These are phyloP conservation scores for Trissolcus brochymenae DNA, from an alignment of 2,888 invertebrate genomes.

Conservation along the genomic window DNA sequence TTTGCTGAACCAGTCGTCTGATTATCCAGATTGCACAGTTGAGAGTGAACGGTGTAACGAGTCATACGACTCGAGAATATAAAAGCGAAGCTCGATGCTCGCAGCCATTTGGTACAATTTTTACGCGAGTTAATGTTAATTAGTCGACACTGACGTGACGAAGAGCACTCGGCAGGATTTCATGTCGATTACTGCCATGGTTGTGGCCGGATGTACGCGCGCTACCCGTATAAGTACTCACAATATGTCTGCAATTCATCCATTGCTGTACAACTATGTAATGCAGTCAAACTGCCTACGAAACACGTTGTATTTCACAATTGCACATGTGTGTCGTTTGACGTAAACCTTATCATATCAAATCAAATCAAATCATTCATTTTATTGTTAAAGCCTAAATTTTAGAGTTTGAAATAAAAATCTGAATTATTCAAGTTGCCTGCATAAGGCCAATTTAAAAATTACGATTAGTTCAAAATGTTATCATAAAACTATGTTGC, in stretches of 20 bases:
- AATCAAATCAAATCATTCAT: no score
- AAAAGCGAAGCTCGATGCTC: constrained; percentile 28
- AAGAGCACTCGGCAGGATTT: constrained; percentile 69
- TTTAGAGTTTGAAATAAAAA: no score
- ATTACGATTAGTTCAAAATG: no score
- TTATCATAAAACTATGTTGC: no score
- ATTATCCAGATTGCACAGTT: no score
- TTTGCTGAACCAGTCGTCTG: no score
- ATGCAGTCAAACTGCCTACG: constrained; percentile 41
- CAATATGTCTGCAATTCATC: constrained; percentile 60
- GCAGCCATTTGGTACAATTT: constrained; percentile 69
- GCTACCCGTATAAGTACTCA: constrained; percentile 57
- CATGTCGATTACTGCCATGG: constrained; percentile 69
- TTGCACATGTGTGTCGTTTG: no score
- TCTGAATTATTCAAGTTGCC: no score
- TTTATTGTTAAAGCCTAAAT: no score
- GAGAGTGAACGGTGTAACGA: constrained; percentile 44
- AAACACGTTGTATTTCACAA: constrained; percentile 39
- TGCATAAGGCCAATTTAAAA: no score
- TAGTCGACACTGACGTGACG: constrained; percentile 73
- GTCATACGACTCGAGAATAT: constrained; percentile 17
- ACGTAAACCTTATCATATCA: no score
- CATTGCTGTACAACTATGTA: constrained; percentile 56
- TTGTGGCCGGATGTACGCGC: constrained; percentile 60
- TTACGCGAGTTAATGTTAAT: constrained; percentile 74